Base-by-base conservation (phyloP, 2,113 vertebrate genomes). In the Phoenicopterus ruber region DNA sequence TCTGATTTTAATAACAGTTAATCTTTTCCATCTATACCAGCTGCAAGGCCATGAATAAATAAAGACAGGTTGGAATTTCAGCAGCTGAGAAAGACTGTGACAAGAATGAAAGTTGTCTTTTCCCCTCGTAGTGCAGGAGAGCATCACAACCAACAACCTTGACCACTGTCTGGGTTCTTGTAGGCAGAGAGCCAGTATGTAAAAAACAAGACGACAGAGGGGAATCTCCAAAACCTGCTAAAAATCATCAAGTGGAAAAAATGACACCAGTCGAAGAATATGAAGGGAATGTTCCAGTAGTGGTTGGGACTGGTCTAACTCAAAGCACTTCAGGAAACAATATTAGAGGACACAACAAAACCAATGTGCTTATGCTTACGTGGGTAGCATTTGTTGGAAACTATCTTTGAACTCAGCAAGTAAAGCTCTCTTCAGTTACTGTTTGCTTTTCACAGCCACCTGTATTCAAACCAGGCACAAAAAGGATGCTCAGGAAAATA, bases 1-100 rank as follows among this genome's bases (percentile, higher is more conserved):
- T 86, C 44, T 94, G 73, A 84, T 80, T 97, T 96, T 97, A 95
- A 82, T 86, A 96, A 89, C 73, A 89, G 73, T 94, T 94, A 95
- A 94, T 95, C 83, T 94, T 89, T 93, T 76, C 83, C 65, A 94
- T 72, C 91, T 82, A 40, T n/a, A 80, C n/a, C 66, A 95, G 65
- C 88, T 93, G 73, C 5, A 7, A 85, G 70, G 57, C 61, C 83
- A 85, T 79, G 83, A 96, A 94, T 95, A 93, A 96, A 84, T 91
- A 89, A 96, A 96, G 86, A 82, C 62, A 94, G 25, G 49, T 49
- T 91, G 83, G 86, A 92, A 92, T 89, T 93, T 73, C 57, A 63
- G 44, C 65, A 91, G 76, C 47, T 79, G 77, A 86, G 54, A 74
- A 86, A 76, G 88, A n/a, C 63, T 88, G 77, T 91, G 95, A 94